Evolutionary conservation across 2,888 invertebrate genomes (phyloP).

Genomic region (Drepanosiphum platanoidis): DNA sequence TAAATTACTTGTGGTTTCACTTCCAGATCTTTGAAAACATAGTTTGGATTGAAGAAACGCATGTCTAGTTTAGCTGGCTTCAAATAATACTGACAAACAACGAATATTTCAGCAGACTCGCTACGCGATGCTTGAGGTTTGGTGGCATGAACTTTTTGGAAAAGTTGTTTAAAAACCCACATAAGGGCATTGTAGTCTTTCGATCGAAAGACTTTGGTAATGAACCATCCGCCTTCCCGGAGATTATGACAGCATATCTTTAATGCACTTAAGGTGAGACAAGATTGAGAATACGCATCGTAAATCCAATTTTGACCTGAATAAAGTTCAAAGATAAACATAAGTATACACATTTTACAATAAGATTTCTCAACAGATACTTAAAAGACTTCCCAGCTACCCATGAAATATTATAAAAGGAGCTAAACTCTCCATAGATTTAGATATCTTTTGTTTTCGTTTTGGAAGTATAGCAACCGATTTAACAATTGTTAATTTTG

Average conservation of each 20-base stretch:
- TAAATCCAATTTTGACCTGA: slow-evolving; percentile 91
- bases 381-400: too few relatives aligned
- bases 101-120: slow-evolving; percentile 99
- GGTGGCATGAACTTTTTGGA: slow-evolving; percentile 93
- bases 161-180: slow-evolving; percentile 96
- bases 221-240: slow-evolving; percentile 92
- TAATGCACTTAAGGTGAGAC: slow-evolving; percentile 89
- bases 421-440: too few relatives aligned
- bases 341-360: slow-evolving; percentile 20
- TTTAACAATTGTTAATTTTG: background rate
- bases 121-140: slow-evolving; percentile 98
- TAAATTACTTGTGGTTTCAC: slow-evolving; percentile 75
- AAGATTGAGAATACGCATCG: slow-evolving; percentile 95
- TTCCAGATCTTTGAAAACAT: slow-evolving; percentile 94
- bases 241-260: slow-evolving; percentile 92
- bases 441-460: too few relatives aligned
- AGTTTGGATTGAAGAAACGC: slow-evolving; percentile 89
- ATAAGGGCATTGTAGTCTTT: slow-evolving; percentile 95
- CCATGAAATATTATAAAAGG: too few relatives aligned
- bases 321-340: slow-evolving; percentile 1
- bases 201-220: slow-evolving; percentile 94
- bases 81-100: slow-evolving; percentile 93
- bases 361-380: background rate
- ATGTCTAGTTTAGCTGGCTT: slow-evolving; percentile 94
- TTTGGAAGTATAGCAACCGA: too few relatives aligned